Base-by-base conservation (phyloP, 2,888 invertebrate species). In the Plebejus melissa region DNA sequence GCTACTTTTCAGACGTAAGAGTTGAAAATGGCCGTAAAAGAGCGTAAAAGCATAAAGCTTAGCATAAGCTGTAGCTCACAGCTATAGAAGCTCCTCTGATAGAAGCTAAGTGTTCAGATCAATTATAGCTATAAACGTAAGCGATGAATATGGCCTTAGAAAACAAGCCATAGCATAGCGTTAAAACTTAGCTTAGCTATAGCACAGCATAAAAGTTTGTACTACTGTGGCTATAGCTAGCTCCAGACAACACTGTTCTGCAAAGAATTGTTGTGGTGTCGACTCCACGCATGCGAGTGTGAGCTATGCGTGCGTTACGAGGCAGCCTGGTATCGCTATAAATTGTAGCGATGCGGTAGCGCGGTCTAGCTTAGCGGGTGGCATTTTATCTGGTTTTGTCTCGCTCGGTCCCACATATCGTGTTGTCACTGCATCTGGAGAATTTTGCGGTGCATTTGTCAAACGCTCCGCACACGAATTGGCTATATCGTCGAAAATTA, bases 301-400 rank as follows among this genome's bases (percentile, higher is more conserved):
- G 65, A 77, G 13, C 75, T 75, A 70, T 80, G 81, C 81, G 81
- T 83, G 85, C 82, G 83, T 83, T 86, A 85, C 87, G 57, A 85
- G 83, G 80, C 87, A 86, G 81, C 80, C 79, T 82, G 80, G 81
- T 82, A 84, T 84, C 82, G 81, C 83, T 81, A 86, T 88, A 87
- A 87, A 87, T 88, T 83, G 83, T 82, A 79, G 80, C 80, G 82
- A 82, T 82, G 86, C 80, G 82, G 82, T 81, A 83, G 82, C 85
- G 84, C 82, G 84, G 84, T 80, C 81, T 77, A 77, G 85, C 83
- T 84, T 82, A 83, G 83, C 83, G 80, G 75, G 76, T 79, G 79
- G 81, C 83, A 80, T 84, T 85, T 84, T 85, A 84, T 83, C 83
- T 80, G 79, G 79, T 78, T 82, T 81, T 84, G 82, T 84, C 85